Percentiles rank a stretch among this genome's conserved stretches.
Evolutionary conservation across 2,113 vertebrate genomes (phyloP).

Genomic region (Oplegnathus fasciatus): DNA sequence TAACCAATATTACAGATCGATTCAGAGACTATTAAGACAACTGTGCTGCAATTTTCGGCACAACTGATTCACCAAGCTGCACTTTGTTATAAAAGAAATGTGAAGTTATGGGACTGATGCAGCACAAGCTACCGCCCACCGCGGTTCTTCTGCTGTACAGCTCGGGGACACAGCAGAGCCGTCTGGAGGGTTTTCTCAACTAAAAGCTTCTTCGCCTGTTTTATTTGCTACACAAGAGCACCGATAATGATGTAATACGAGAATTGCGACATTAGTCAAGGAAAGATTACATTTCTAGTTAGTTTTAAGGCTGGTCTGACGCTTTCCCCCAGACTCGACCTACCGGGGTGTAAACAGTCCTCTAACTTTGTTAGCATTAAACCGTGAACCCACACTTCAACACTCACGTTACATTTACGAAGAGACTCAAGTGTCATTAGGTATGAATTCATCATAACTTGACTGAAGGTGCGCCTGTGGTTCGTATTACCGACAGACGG

Average conservation of each 20-base stretch:
- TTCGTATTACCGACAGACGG: slow-evolving; percentile 26
- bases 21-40: accelerated
- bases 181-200: neutral
- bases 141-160: neutral
- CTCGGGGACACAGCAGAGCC: neutral
- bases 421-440: neutral
- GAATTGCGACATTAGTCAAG: neutral
- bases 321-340: neutral
- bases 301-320: neutral
- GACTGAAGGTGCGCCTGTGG: slow-evolving; percentile 46
- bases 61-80: accelerated
- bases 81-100: neutral
- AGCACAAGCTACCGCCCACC: slow-evolving; percentile 6
- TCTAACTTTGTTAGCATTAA: slow-evolving; percentile 31
- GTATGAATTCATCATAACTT: neutral
- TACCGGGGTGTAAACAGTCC: neutral
- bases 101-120: neutral
- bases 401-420: neutral
- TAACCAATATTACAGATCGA: accelerated
- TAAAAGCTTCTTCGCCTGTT: neutral
- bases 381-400: neutral
- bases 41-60: neutral
- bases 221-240: neutral
- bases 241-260: neutral
- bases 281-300: neutral